Conservation (phyloP, 2,797 vertebrate genomes). For the Nyctibius grandis region DNA sequence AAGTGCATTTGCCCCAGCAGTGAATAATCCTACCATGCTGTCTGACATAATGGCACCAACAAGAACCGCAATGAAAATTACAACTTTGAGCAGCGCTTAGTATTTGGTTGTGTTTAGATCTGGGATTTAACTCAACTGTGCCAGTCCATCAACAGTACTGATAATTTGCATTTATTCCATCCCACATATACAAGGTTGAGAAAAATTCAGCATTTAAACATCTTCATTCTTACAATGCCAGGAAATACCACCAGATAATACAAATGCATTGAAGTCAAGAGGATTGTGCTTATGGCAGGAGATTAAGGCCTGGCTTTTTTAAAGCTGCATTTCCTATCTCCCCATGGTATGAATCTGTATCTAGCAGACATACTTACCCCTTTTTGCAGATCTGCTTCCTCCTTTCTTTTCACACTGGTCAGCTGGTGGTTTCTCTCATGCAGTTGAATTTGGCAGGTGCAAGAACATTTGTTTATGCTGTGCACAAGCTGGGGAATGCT, state of each 20-base stretch:
- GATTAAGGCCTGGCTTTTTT: background rate
- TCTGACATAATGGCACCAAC: background rate
- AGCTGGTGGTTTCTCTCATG: background rate
- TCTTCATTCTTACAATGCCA: background rate
- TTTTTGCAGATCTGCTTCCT: background rate
- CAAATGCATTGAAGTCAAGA: background rate
- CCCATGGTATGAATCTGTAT: accelerated
- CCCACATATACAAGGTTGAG: background rate
- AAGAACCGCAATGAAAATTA: background rate
- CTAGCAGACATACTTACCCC: background rate
- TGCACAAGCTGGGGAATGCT: background rate
- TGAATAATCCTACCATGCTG: background rate
- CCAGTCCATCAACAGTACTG: background rate
- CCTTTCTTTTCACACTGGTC: background rate
- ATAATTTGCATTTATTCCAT: background rate
- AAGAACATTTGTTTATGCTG: background rate
- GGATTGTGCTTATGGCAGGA: background rate
- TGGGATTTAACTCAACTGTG: background rate
- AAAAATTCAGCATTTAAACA: background rate
- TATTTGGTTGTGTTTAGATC: background rate
- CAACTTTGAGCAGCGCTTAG: background rate
- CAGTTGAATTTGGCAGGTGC: background rate
- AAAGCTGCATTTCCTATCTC: background rate
- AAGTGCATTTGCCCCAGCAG: background rate
- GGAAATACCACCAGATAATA: background rate